Evolutionary conservation across 1,140 invertebrate species (phyloP).

Genomic region (Drosophila nigrodunni): DNA sequence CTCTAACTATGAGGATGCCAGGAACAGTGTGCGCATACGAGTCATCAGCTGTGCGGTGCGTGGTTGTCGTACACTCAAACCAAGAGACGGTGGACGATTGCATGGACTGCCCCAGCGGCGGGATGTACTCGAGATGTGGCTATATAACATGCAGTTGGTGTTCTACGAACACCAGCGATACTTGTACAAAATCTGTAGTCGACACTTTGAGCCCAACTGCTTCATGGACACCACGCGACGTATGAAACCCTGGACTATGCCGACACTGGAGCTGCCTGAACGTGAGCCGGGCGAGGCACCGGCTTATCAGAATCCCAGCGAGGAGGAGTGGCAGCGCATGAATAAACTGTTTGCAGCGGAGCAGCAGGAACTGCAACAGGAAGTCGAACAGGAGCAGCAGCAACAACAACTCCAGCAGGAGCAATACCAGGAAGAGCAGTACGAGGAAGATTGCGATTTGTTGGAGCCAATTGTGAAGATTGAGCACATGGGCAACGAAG

Average conservation of each 20-base stretch:
- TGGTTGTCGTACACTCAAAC: constrained; percentile 48
- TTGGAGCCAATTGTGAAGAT: constrained; percentile 50
- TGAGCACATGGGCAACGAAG: constrained; percentile 36
- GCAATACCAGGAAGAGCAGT: not conserved
- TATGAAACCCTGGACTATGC: constrained; percentile 62
- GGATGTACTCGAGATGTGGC: constrained; percentile 67
- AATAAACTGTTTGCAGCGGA: constrained; percentile 21
- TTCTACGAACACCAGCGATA: constrained; percentile 57
- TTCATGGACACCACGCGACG: constrained; percentile 34
- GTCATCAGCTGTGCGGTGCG: constrained; percentile 55
- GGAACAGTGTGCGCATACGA: constrained; percentile 45
- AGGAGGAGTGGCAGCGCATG: constrained; percentile 52
- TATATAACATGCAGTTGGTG: constrained; percentile 58
- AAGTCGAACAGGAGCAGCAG: not conserved
- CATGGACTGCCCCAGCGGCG: constrained; percentile 55
- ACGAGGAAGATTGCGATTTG: not conserved
- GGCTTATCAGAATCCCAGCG: constrained; percentile 52
- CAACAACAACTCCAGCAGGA: not conserved
- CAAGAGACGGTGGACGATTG: constrained; percentile 47
- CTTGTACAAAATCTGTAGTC: constrained; percentile 60
- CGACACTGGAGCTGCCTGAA: constrained; percentile 55
- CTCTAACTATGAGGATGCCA: constrained; percentile 35
- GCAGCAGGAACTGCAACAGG: not conserved
- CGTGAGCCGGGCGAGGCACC: constrained; percentile 12
- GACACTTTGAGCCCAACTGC: constrained; percentile 65